Percentiles rank a stretch among this genome's conserved stretches.
Evolutionary conservation across 2,113 vertebrate species (phyloP).

Genomic region (Haplotaxodon microlepis): DNA sequence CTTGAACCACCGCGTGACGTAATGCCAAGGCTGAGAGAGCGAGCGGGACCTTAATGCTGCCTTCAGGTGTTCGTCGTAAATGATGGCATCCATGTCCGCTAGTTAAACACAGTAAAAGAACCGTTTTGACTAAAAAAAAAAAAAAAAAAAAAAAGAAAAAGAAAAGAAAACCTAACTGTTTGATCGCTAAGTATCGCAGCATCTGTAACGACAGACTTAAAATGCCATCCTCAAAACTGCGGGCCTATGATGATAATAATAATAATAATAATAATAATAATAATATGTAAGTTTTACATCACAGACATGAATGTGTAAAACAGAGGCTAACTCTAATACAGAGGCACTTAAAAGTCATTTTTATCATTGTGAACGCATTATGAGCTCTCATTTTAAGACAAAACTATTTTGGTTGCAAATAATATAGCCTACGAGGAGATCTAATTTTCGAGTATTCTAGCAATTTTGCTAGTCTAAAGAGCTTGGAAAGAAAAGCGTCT

Average conservation of each 20-base stretch:
- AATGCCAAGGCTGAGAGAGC: constrained; percentile 47
- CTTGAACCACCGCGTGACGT: constrained; percentile 56
- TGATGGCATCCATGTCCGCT: accelerated
- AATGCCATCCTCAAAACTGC: neutral
- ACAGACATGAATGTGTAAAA: neutral
- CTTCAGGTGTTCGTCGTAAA: neutral
- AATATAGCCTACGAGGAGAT: neutral
- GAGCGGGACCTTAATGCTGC: constrained; percentile 35
- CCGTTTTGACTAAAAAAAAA: neutral
- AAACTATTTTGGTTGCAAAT: neutral
- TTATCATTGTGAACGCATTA: neutral
- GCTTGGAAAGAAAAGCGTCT: neutral
- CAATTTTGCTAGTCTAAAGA: neutral
- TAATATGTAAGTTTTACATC: neutral
- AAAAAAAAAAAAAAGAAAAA: neutral
- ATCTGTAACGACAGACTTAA: neutral
- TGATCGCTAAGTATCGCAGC: neutral
- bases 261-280: accelerated
- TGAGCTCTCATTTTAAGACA: neutral
- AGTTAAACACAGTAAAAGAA: neutral
- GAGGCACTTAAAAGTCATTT: neutral
- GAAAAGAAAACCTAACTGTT: neutral
- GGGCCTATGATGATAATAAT: neutral
- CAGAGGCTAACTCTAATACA: neutral
- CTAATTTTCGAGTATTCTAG: neutral